Evolutionary conservation across 1,140 invertebrate species (phyloP).

Genomic region (Andricus grossulariae): DNA sequence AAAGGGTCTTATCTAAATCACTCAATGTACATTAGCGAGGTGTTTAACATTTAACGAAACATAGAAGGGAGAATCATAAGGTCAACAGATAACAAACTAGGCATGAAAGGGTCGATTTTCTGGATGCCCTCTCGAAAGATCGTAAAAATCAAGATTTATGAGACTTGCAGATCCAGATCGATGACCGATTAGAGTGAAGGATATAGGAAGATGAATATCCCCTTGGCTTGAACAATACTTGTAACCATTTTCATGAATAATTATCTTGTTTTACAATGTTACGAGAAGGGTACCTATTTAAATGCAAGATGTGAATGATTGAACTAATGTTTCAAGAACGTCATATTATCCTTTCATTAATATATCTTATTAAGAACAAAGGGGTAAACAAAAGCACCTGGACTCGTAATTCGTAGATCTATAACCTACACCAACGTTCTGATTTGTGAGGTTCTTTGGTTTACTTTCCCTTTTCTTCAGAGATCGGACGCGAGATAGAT

Average conservation of each 20-base stretch:
- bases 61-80: constrained; percentile 29
- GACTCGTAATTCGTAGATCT: neutral
- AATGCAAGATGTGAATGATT: neutral
- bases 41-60: constrained; percentile 29
- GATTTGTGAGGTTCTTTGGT: constrained; percentile 44
- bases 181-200: constrained; percentile 56
- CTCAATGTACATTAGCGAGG: constrained; percentile 25
- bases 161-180: constrained; percentile 52
- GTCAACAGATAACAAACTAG: constrained; percentile 17
- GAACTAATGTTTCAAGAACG: too few species aligned
- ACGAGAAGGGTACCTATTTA: neutral
- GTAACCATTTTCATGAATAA: too few species aligned
- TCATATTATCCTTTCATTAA: too few species aligned
- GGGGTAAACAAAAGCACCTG: neutral
- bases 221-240: constrained; percentile 48
- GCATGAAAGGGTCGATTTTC: neutral
- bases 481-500: constrained; percentile 54
- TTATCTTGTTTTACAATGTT: neutral
- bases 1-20: constrained; percentile 30
- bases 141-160: constrained; percentile 55
- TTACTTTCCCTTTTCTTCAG: constrained; percentile 50
- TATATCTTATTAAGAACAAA: neutral
- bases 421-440: constrained; percentile 44
- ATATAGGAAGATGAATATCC: constrained; percentile 43
- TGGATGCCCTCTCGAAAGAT: constrained; percentile 44